Evolutionary conservation across 2,888 invertebrate genomes (phyloP), one percentile per base, ranked within the genome.

Genomic region (Amphiduros pacificus): DNA sequence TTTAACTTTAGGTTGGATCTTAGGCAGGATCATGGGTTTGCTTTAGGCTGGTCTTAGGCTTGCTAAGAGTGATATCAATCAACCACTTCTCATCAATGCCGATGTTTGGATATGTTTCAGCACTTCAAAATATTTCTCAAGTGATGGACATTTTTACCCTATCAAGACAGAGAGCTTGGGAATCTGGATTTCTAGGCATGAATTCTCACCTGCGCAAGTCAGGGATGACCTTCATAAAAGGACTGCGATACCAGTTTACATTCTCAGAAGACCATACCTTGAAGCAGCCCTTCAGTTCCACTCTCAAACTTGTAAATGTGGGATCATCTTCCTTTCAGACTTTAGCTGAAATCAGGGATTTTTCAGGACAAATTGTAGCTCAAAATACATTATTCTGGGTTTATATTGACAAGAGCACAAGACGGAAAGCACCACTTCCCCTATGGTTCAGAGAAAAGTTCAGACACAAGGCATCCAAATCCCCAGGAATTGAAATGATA

Each of bases 381-480:
- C 6, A 17, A 4, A 44, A n/a, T 44, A 5, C n/a, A 6, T n/a
- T 44, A 22, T 22, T 44, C 4, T 55, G 55, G 55, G 32, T 40
- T 9, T 55, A 40, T 26, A 28, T 41, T 1, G 41, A 41, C n/a
- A 20, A 24, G 40, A 26, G 17, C 11, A 40, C 55, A 1, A 22
- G 41, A 20, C 20, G 26, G 20, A 55, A 55, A 20, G 55, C 55
- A 9, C 1, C 17, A 6, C 17, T 55, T 26, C 55, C 55, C 5
- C 17, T 27, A 17, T 55, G 55, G 55, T 55, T 55, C 27, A 36
- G 41, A 24, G 55, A 55, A 11, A 27, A 41, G 17, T 55, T 36
- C 24, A 44, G n/a, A 11, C 44, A 5, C 4, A 6, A 4, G 9
- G n/a, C 44, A 44, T 6, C n/a, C 5, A 44, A 9, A 20, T 6